A percentile compares a stretch with the other conserved stretches of the same genome.
phyloP scores from a whole-genome alignment of 2,113 vertebrate species.

The Myxocyprinus asiaticus region DNA sequence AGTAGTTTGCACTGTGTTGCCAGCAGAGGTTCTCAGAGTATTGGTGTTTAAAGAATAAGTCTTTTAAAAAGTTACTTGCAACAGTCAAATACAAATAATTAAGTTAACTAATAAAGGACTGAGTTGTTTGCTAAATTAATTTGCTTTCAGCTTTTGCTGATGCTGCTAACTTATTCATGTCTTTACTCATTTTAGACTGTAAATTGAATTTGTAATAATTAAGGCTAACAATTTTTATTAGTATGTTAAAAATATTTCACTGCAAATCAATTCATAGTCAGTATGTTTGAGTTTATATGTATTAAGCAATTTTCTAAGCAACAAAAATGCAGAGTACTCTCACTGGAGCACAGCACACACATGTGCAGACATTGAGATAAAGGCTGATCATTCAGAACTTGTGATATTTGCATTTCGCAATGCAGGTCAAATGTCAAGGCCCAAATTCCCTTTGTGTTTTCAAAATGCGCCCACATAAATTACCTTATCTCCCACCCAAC shows the following conservation, averaged over 20 bases:
- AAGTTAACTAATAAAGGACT: neutral
- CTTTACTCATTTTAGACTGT: neutral
- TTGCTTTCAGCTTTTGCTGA: neutral
- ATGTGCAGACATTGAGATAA: conserved; percentile 8
- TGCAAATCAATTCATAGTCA: too few relatives aligned
- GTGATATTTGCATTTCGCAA: conserved; percentile 21
- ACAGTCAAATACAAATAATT: neutral
- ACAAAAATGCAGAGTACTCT: neutral
- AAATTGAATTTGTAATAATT: neutral
- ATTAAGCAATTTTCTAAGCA: neutral
- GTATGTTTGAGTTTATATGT: neutral
- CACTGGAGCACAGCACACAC: neutral
- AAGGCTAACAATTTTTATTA: neutral
- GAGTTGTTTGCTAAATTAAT: neutral
- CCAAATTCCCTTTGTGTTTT: conserved; percentile 19
- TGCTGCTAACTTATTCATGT: neutral
- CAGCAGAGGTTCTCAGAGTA: conserved; percentile 62
- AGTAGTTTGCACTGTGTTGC: neutral
- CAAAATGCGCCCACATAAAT: conserved; percentile 1
- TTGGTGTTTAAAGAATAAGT: conserved; percentile 25
- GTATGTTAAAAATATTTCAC: too few relatives aligned
- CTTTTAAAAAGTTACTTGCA: neutral
- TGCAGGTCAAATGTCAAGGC: conserved; percentile 30
- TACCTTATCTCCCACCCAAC: neutral
- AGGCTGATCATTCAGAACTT: conserved; percentile 8